Percentiles rank a stretch among this genome's conserved stretches.
Conservation (phyloP, 2,797 vertebrate genomes). For the Helicolenus hilgendorfi region DNA sequence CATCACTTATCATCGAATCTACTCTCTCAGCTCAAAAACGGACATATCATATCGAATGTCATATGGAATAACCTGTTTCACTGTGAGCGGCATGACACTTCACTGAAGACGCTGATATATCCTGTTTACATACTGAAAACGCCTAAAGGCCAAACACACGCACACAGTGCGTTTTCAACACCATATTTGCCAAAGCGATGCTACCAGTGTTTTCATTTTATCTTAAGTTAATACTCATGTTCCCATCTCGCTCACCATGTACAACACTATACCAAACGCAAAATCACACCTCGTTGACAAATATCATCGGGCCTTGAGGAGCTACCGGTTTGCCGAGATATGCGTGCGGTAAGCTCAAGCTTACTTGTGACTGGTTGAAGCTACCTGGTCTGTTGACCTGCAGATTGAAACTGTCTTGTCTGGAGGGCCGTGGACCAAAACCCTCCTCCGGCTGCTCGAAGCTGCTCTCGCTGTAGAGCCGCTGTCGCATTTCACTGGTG, state of each 20-base stretch:
- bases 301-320: slow-evolving; percentile 92
- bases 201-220: background rate
- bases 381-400: slow-evolving; percentile 74
- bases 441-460: slow-evolving; percentile 93
- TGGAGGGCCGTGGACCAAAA: slow-evolving; percentile 86
- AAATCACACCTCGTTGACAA: slow-evolving; percentile 93
- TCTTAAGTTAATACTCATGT: background rate
- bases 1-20: background rate
- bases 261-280: background rate
- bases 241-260: slow-evolving; percentile 51
- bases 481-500: slow-evolving; percentile 92
- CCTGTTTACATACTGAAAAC: background rate
- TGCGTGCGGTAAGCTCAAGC: slow-evolving; percentile 84
- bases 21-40: background rate
- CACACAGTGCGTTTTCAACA: background rate
- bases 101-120: background rate
- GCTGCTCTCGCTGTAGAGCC: slow-evolving; percentile 92
- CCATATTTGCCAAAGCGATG: background rate
- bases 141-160: background rate
- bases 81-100: background rate
- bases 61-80: background rate
- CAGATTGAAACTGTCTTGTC: slow-evolving; percentile 84
- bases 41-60: too few relatives aligned
- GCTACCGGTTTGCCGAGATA: slow-evolving; percentile 79
- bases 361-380: slow-evolving; percentile 73